phyloP scores from a whole-genome alignment of 64 coral and sea anemone genomes.

The Catalaphyllia jardinei region DNA sequence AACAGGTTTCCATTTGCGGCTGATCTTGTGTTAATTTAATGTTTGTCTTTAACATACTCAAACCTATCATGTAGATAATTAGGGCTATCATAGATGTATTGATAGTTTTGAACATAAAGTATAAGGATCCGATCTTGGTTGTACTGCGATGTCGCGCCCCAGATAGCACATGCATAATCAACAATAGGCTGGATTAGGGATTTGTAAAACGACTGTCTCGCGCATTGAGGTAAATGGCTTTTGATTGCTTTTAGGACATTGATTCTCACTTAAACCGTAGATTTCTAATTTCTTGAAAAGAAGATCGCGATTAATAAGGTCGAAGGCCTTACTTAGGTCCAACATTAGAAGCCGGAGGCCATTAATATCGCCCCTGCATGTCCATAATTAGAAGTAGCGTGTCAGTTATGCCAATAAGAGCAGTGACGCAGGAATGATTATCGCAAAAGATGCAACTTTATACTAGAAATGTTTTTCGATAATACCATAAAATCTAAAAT shows the following conservation, averaged over 20 bases:
- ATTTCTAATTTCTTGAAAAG: conserved; percentile 21
- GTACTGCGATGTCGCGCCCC: background rate
- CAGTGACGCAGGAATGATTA: conserved; percentile 5
- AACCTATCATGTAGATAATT: too few species aligned
- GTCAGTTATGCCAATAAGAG: conserved; percentile 4
- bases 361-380: background rate
- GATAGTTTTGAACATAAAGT: background rate
- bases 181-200: conserved; percentile 13
- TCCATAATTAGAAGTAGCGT: conserved; percentile 16
- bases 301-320: conserved; percentile 17
- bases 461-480: too few species aligned
- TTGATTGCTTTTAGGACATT: background rate
- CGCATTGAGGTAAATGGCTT: background rate
- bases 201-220: conserved; percentile 10
- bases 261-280: conserved; percentile 7
- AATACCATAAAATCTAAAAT: too few species aligned
- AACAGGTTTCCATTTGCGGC: too few species aligned
- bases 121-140: background rate
- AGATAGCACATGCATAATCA: conserved; percentile 5
- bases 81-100: background rate
- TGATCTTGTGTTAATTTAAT: too few species aligned
- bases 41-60: too few species aligned
- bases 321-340: conserved; percentile 16
- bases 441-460: too few species aligned
- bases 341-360: conserved; percentile 17